Evolutionary conservation across 2,797 vertebrate species (phyloP), one percentile per base, ranked within the genome.

Genomic region (Aldrovandia affinis): DNA sequence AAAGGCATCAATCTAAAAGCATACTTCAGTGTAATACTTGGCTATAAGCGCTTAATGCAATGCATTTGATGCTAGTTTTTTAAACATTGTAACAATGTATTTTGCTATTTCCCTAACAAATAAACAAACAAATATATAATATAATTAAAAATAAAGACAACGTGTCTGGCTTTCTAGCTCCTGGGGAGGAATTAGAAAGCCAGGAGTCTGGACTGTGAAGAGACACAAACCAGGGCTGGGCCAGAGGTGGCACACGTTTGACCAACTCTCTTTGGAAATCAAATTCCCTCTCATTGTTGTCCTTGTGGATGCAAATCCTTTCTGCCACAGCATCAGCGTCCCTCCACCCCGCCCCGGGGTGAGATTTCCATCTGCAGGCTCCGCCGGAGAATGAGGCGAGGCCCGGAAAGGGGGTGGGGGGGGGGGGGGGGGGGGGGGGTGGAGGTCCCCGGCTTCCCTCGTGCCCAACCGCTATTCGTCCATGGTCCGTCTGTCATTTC

Each of bases 291-390:
- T 86, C 86, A 87, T 89, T 78, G 83, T 86, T 81, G 14, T 91
- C 90, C 87, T 88, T 92, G 91, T 89, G 82, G 89, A 96, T 96
- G 95, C 95, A 96, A 96, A 96, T 93, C 83, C 42, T 59, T 81
- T 59, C 80, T 83, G 88, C 86, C 89, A 78, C 85, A 89, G 92
- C 91, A 89, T 93, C 95, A 95, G 12, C 68, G 6, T 4, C 33
- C 33, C 18, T 8, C 68, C 33, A n/a, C n/a, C 95, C 93, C 94
- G 94, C 93, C 88, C 85, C 90, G 91, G 93, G 92, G 42, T 84
- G 73, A 88, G 82, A 96, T 96, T 96, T 96, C 92, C 95, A 95
- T 96, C 81, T 63, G 68, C 2, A 47, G 39, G 80, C 55, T 54
- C 59, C 8, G 22, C 44, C 9, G 82, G 70, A 73, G 65, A 75